Conservation (phyloP, 2,113 vertebrate genomes). For the Corythoichthys haematopterus region DNA sequence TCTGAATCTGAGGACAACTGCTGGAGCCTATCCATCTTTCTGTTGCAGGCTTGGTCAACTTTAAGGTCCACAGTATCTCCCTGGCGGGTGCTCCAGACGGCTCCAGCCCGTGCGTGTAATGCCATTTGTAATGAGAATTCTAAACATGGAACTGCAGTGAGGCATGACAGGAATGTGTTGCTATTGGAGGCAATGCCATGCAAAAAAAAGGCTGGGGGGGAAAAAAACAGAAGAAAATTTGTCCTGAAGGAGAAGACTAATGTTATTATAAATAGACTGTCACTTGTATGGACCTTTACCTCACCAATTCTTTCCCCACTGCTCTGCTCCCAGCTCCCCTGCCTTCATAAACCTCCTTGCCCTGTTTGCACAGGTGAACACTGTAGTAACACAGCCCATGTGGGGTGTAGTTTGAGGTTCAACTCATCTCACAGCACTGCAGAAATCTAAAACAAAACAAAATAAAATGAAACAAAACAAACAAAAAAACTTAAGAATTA, state of each 20-base stretch:
- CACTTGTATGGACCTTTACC: constrained; percentile 83
- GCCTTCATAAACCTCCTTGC: constrained; percentile 48
- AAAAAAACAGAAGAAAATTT: constrained; percentile 66
- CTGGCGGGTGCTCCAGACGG: constrained; percentile 65
- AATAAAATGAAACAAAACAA: too few species aligned
- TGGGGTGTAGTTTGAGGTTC: not conserved
- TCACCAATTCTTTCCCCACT: constrained; percentile 79
- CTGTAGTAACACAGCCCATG: constrained; percentile 75
- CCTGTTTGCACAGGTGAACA: constrained; percentile 98
- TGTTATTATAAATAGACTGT: constrained; percentile 92
- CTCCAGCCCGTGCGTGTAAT: constrained; percentile 80
- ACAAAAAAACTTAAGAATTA: not conserved
- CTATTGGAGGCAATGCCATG: constrained; percentile 85
- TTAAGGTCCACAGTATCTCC: constrained; percentile 56
- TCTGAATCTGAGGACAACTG: constrained; percentile 14
- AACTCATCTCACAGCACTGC: not conserved
- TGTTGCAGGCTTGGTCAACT: constrained; percentile 40
- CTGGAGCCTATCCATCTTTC: constrained; percentile 25
- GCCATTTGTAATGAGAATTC: constrained; percentile 95
- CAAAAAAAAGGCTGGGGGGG: constrained; percentile 66
- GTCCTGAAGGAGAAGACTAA: constrained; percentile 86
- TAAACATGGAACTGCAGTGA: constrained; percentile 95
- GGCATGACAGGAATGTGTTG: constrained; percentile 99
- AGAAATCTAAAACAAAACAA: too few species aligned
- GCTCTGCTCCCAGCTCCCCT: constrained; percentile 41